Evolutionary conservation across 2,888 invertebrate species (phyloP), one percentile per base, ranked within the genome.

Genomic region (Protula sp.): DNA sequence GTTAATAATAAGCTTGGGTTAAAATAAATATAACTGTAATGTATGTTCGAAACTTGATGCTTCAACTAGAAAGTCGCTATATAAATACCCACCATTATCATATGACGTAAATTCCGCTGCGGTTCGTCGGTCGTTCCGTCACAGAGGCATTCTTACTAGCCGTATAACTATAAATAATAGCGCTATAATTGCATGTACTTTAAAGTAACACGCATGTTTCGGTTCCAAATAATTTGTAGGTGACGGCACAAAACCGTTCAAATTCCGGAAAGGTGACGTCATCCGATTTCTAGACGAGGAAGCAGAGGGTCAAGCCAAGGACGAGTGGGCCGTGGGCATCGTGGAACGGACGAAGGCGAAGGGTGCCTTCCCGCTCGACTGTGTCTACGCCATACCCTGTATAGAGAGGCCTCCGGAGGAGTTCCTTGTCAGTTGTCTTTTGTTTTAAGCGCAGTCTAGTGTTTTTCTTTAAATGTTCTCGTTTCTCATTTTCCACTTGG

Each of bases 371-470:
- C 69, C 69, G 1, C 56, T 62, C 22, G 69, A 69, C 58, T 55
- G 51, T 38, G 61, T 69, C 45, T 70, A 69, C 59, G 63, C 69
- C 47, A 51, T 70, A 4, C 69, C 70, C 9, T 57, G 68, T 28
- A 55, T 59, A 30, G 61, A 66, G 38, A 63, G 57, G 50, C 70
- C 70, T 2, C 67, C 66, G 1, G 54, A 55, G 2, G 66, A 66
- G 2, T 67, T 69, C 55, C 55, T 69, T 58, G 70, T 70, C 27
- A 64, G 64, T 57, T 1, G n/a, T 38, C 45, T 53, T 54, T 38
- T 4, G 38, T 1, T 29, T 1, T 38, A 19, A 29, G 45, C 30
- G 52, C 22, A 29, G 29, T 19, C n/a, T n/a, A 22, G 24, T n/a
- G n/a, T n/a, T n/a, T 2, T 2, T 55, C 9, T 45, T 26, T 22